phyloP scores from a whole-genome alignment of 2,797 vertebrate genomes.

The Cygnus olor region DNA sequence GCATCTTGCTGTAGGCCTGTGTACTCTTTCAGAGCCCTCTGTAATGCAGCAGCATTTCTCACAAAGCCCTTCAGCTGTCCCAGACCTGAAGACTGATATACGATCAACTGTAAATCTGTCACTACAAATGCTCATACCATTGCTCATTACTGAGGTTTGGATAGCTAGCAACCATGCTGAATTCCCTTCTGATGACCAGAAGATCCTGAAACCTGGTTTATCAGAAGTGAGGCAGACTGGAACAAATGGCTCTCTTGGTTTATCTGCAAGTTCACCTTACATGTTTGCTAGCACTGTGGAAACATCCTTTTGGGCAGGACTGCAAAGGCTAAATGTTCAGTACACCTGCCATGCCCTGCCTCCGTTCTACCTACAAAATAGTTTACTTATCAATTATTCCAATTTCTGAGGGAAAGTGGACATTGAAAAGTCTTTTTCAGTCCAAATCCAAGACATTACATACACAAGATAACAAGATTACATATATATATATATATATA shows the following conservation, averaged over 20 bases:
- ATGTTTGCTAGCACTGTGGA: not conserved
- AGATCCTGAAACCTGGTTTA: not conserved
- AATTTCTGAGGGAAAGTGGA: not conserved
- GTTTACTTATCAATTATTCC: not conserved
- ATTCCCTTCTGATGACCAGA: not conserved
- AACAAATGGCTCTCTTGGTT: not conserved
- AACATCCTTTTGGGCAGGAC: not conserved
- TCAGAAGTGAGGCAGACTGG: not conserved
- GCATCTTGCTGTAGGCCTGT: not conserved
- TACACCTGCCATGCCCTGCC: not conserved
- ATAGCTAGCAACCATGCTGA: not conserved
- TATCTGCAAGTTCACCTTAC: not conserved
- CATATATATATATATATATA: not conserved
- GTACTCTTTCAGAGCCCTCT: not conserved
- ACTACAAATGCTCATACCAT: not conserved
- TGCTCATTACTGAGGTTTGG: not conserved
- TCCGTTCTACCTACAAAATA: not conserved
- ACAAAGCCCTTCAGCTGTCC: conserved; percentile 7
- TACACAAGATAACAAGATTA: not conserved
- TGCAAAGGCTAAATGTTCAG: not conserved
- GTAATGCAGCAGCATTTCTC: not conserved
- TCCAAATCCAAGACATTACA: not conserved
- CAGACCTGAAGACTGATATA: not conserved
- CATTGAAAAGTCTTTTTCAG: not conserved
- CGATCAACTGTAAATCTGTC: not conserved